These are phyloP conservation scores for Thamnophis elegans DNA, from an alignment of 2,797 vertebrate species.

Conservation along the genomic window DNA sequence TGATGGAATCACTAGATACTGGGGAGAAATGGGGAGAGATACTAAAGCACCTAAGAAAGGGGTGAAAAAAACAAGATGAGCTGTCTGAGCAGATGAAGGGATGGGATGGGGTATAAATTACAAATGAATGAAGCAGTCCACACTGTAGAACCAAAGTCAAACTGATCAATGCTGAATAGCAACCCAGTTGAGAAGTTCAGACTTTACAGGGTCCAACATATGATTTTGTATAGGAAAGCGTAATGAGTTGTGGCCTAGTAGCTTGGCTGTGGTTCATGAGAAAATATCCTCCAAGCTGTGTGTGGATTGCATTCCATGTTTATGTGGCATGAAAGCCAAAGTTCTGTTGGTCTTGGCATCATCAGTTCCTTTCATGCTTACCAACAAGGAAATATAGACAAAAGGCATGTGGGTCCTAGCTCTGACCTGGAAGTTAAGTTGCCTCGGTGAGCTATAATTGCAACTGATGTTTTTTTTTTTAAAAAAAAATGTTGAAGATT, in stretches of 20 bases:
- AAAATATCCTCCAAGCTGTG: not conserved
- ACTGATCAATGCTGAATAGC: not conserved
- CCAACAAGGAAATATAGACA: not conserved
- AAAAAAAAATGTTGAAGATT: not conserved
- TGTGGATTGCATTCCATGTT: not conserved
- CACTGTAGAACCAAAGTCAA: not conserved
- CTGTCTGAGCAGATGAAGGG: not conserved
- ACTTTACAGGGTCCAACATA: not conserved
- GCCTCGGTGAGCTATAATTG: not conserved
- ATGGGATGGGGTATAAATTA: not conserved
- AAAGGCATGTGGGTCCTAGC: not conserved
- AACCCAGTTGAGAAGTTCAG: not conserved
- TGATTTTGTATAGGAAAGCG: not conserved
- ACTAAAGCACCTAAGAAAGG: not conserved
- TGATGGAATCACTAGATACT: not conserved
- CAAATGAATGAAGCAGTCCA: not conserved
- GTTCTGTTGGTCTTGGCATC: not conserved
- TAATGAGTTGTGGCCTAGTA: not conserved
- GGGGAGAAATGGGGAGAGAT: not conserved
- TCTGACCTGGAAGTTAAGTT: not conserved
- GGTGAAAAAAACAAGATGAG: not conserved
- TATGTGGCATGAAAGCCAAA: not conserved
- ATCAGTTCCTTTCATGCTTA: not conserved
- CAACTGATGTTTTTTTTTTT: not conserved
- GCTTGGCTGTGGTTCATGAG: not conserved